Base-by-base conservation (phyloP, 2,113 vertebrate genomes). In the Brachyistius frenatus region DNA sequence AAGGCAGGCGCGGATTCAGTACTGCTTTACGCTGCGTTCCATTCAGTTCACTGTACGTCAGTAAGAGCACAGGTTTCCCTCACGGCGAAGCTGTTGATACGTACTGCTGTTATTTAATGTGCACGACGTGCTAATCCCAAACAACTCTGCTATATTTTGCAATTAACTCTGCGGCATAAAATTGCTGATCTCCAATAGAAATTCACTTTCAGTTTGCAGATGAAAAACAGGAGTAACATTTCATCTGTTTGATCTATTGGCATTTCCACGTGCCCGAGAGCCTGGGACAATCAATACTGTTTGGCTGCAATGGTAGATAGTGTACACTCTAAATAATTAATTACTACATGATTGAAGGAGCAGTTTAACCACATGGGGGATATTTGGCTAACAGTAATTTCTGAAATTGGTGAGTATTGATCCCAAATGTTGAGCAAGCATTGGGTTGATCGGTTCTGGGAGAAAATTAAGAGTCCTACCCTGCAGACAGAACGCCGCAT, bases 271-370 rank as follows among this genome's bases (percentile, higher is more conserved):
- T 73, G 72, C 79, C 73, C 58, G 5, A 66, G 76, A 82, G 84
- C 9, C 57, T 14, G 53, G 55, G 37, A 14, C 78, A 66, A 92
- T 93, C 91, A 86, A 91, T 92, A 73, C 10, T 74, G 85, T 91
- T 92, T 88, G 81, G 67, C 74, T 84, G 70, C 77, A 70, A 52
- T 88, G 81, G 92, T 71, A 84, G 81, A 86, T 81, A 78, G 90
- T 81, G 71, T 83, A 87, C 88, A 90, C 88, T 88, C 90, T 91
- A 86, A 91, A 93, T 93, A 93, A 92, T 93, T 85, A 88, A 93
- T 90, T 78, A 87, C 83, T 16, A 79, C 76, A 80, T 82, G 89
- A 91, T 77, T 86, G 83, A 91, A 88, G 78, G 77, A 83, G 76
- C 82, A 76, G 78, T 81, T 76, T 60, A 86, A 80, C 88, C 85